phyloP scores from a whole-genome alignment of 2,113 vertebrate species.

The Aythya baeri region DNA sequence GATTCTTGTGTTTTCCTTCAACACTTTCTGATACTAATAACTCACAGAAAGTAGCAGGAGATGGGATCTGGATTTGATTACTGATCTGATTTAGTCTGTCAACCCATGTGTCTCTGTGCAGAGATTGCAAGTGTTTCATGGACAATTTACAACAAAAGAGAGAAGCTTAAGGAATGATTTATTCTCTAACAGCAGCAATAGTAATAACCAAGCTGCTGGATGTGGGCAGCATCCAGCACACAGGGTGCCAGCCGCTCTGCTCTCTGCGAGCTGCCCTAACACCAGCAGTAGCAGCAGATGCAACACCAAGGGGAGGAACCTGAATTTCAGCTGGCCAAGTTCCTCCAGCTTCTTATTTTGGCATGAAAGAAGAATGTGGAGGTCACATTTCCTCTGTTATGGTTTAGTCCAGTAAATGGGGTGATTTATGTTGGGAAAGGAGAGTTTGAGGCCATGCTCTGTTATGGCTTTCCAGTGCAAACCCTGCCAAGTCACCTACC shows the following conservation, averaged over 20 bases:
- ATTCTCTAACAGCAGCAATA: slow-evolving; percentile 13
- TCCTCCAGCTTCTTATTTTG: not conserved
- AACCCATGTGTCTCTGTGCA: not conserved
- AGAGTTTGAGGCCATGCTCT: not conserved
- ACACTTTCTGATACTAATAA: not conserved
- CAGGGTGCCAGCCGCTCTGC: not conserved
- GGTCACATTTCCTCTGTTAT: not conserved
- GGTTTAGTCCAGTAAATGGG: not conserved
- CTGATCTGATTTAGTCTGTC: slow-evolving; percentile 59
- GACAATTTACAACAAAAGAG: slow-evolving; percentile 57
- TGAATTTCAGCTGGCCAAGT: not conserved
- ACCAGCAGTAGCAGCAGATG: not conserved
- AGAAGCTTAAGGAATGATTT: slow-evolving; percentile 49
- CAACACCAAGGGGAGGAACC: not conserved
- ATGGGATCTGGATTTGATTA: slow-evolving; percentile 36
- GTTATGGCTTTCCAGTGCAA: not conserved
- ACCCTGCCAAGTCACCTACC: not conserved
- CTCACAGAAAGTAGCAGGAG: slow-evolving; percentile 25
- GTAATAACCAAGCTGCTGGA: not conserved
- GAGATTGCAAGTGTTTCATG: slow-evolving; percentile 54
- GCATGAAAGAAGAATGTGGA: not conserved
- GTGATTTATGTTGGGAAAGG: slow-evolving; percentile 3
- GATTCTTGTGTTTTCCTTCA: not conserved
- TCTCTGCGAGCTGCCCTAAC: not conserved
- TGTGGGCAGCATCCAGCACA: slow-evolving; percentile 27